Evolutionary conservation across 2,797 vertebrate species (phyloP).

Genomic region (Tragopan temminckii): DNA sequence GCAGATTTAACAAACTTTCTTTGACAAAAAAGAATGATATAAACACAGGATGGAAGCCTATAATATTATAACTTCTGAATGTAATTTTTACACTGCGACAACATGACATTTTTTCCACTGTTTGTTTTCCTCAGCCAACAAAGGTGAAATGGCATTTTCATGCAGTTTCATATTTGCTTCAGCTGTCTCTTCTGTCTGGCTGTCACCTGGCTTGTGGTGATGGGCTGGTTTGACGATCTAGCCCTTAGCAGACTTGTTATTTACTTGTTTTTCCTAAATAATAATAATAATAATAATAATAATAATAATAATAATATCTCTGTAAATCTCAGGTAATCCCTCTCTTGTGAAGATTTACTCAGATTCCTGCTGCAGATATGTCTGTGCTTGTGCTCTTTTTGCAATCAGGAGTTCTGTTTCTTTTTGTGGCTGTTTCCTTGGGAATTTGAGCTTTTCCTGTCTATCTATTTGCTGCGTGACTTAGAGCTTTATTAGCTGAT

Average conservation of each 20-base stretch:
- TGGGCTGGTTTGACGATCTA: background rate
- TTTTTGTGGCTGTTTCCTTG: background rate
- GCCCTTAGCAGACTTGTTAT: background rate
- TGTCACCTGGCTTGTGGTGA: background rate
- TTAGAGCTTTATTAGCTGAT: background rate
- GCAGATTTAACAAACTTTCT: background rate
- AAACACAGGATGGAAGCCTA: background rate
- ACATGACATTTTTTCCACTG: background rate
- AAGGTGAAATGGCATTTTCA: background rate
- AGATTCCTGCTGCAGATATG: background rate
- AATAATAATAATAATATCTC: background rate
- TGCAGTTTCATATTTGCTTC: background rate
- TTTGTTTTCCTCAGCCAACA: background rate
- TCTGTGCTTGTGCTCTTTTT: background rate
- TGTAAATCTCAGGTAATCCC: background rate
- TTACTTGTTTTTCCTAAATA: background rate
- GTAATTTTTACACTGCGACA: background rate
- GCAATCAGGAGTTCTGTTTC: background rate
- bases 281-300: background rate
- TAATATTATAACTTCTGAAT: background rate
- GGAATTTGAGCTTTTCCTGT: background rate
- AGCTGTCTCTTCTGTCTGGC: background rate
- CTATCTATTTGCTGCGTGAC: background rate
- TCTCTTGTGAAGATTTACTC: background rate
- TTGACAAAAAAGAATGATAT: background rate